Evolutionary conservation across 2,797 vertebrate species (phyloP).

Genomic region (Helicolenus hilgendorfi): DNA sequence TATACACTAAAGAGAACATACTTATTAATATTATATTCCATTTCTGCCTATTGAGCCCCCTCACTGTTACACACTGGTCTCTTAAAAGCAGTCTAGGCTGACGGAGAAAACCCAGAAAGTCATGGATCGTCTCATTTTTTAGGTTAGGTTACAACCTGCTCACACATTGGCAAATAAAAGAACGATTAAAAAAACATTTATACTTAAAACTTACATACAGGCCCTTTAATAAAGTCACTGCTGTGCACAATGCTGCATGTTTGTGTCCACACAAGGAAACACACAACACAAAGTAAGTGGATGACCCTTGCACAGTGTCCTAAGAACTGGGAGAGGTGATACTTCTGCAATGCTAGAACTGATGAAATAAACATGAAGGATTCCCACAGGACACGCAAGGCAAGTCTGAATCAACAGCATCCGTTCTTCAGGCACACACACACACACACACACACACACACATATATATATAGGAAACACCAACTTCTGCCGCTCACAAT

Average conservation of each 20-base stretch:
- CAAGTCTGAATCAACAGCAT: conserved; percentile 88
- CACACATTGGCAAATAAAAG: no score
- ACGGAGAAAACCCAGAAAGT: no score
- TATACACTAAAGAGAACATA: no score
- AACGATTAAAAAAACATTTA: no score
- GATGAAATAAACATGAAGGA: conserved; percentile 90
- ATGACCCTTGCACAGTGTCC: conserved; percentile 19
- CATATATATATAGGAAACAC: neutral
- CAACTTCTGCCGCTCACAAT: neutral
- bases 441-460: neutral
- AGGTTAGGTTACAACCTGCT: no score
- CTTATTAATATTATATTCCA: no score
- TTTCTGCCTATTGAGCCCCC: no score
- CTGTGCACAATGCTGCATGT: neutral
- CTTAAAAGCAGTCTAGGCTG: no score
- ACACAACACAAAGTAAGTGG: neutral
- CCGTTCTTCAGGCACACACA: conserved; percentile 80
- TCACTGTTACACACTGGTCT: no score
- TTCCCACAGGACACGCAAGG: conserved; percentile 84
- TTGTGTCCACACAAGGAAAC: neutral
- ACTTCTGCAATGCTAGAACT: conserved; percentile 83
- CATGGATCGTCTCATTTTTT: no score
- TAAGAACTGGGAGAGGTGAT: conserved; percentile 46
- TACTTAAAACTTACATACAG: no score
- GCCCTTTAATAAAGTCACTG: neutral